Evolutionary conservation across 2,888 invertebrate species (phyloP).

Genomic region (Lochmaea capreae): DNA sequence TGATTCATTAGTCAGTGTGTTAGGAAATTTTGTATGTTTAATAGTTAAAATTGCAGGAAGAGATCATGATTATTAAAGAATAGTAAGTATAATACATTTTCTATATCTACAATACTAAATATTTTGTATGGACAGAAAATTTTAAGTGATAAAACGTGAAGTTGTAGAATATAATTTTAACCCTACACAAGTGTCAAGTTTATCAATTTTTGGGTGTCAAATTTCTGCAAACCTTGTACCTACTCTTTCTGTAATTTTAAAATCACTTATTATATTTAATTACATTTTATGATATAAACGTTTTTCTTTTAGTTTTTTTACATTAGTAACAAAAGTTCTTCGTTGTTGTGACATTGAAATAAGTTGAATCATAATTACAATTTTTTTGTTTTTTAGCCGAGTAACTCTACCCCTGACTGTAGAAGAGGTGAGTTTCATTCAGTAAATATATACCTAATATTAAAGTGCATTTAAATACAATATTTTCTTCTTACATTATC

Average conservation of each 20-base stretch:
- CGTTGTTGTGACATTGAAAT: constrained; percentile 47
- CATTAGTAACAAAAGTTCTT: constrained; percentile 38
- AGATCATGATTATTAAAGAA: constrained; percentile 79
- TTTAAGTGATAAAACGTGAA: constrained; percentile 31
- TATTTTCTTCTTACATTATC: constrained; percentile 29
- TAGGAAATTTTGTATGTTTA: constrained; percentile 55
- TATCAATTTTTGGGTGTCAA: constrained; percentile 40
- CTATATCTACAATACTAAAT: constrained; percentile 2
- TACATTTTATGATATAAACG: constrained; percentile 15
- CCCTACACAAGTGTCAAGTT: constrained; percentile 43
- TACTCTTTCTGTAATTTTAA: background rate
- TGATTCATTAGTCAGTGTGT: constrained; percentile 64
- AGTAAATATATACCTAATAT: constrained; percentile 2
- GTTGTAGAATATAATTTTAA: constrained; percentile 37
- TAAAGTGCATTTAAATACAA: background rate
- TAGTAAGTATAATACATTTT: constrained; percentile 69
- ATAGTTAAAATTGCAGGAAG: constrained; percentile 53
- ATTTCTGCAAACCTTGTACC: constrained; percentile 33
- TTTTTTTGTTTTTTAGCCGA: constrained; percentile 79
- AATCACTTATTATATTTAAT: background rate
- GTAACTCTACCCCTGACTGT: constrained; percentile 96
- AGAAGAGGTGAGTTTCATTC: constrained; percentile 85
- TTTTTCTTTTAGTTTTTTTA: constrained; percentile 5
- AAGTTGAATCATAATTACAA: constrained; percentile 47
- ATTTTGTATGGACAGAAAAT: background rate